A percentile compares a stretch with the other conserved stretches of the same genome.
phyloP scores from a whole-genome alignment of 2,888 invertebrate genomes.

The Prenolepis imparis region DNA sequence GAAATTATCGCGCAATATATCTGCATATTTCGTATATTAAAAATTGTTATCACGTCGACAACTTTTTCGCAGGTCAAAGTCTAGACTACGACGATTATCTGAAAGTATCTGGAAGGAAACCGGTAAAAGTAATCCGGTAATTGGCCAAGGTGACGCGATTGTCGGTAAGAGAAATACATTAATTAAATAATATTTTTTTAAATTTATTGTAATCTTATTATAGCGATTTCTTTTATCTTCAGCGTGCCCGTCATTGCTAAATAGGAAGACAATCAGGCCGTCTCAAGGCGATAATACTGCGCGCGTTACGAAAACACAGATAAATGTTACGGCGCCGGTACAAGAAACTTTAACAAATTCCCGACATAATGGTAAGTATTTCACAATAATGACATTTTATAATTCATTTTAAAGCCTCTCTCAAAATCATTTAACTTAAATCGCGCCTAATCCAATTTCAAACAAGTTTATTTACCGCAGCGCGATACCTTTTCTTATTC shows the following conservation, averaged over 20 bases:
- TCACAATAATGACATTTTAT: not conserved
- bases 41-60: not conserved
- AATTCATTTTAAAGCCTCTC: not conserved
- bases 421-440: not conserved
- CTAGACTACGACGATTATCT: conserved; percentile 82
- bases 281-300: conserved; percentile 67
- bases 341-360: conserved; percentile 48
- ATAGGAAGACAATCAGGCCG: conserved; percentile 65
- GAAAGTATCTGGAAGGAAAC: conserved; percentile 83
- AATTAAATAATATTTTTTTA: not conserved
- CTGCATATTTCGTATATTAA: not conserved
- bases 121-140: conserved; percentile 55
- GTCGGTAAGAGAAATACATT: conserved; percentile 66
- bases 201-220: not conserved
- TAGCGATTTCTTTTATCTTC: conserved; percentile 17
- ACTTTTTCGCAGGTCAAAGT: conserved; percentile 79
- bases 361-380: conserved; percentile 64
- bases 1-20: not conserved
- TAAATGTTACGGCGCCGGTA: conserved; percentile 42
- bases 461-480: not conserved
- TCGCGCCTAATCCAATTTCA: not conserved
- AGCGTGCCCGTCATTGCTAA: conserved; percentile 65
- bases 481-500: conserved; percentile 3
- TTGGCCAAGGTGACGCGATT: conserved; percentile 75
- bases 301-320: conserved; percentile 64